Base-by-base conservation (phyloP, 2,113 vertebrate species). In the Oxyura jamaicensis region DNA sequence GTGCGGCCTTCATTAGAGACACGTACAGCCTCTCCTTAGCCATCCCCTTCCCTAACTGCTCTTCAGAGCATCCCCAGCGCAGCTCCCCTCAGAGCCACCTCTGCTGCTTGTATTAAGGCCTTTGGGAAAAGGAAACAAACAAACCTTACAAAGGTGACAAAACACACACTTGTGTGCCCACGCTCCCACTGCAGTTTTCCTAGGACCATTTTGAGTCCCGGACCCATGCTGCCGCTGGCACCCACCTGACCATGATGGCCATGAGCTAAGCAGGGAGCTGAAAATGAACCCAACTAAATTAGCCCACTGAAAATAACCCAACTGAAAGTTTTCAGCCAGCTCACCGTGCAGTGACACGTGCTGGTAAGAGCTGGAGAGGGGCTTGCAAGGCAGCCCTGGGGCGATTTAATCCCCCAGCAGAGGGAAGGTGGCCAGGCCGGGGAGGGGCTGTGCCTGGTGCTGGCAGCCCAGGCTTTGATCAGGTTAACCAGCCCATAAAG, bases 111-210 rank as follows among this genome's bases (percentile, higher is more conserved):
- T 41, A 72, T 26, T 33, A 80, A 88, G 35, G 67, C 33, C 33
- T 62, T 10, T 33, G 50, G 19, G 16, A 23, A 80, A 91, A 13
- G 77, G 28, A 68, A 69, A 81, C 31, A 59, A 69, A 58, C 11
- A 28, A 56, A 71, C 31, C 44, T 73, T 36, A 28, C 6, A 3
- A 81, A 58, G 18, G 13, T 33, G 19, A 75, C 29, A 78, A 84
- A n/a, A 84, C 15, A 50, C 5, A 16, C 3, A 4, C 2, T 6
- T 0, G 0, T 18, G 33, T 11, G 12, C 26, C 20, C 35, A 29
- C 35, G 16, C 33, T 31, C 10, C 8, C 28, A 1, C 3, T 3
- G 6, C 19, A 18, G 42, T 39, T 52, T 86, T 59, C 65, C 71
- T 16, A 42, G 12, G 6, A 72, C 48, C 12, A 13, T 33, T 81